These are phyloP conservation scores for Vipera ursinii DNA, from an alignment of 2,797 vertebrate genomes.

Conservation along the genomic window DNA sequence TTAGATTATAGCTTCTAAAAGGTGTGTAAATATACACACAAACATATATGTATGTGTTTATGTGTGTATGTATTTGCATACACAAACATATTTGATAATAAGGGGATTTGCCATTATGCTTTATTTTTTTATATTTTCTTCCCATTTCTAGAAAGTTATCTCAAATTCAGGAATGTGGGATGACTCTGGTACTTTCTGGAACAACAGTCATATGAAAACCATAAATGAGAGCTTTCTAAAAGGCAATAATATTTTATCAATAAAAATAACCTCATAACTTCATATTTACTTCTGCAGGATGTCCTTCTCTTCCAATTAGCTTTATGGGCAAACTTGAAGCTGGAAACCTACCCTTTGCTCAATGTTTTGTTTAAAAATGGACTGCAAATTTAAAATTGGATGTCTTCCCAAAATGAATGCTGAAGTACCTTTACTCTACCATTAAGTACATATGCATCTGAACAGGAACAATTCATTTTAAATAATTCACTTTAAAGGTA, in stretches of 20 bases:
- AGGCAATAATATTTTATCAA: not conserved
- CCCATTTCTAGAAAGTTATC: not conserved
- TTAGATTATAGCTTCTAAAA: not conserved
- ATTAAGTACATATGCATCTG: not conserved
- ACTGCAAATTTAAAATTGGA: not conserved
- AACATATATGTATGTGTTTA: not conserved
- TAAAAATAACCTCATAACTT: not conserved
- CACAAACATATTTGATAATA: not conserved
- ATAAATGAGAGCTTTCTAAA: not conserved
- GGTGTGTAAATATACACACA: not conserved
- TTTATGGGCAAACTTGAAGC: not conserved
- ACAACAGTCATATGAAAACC: not conserved
- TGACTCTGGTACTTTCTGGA: not conserved
- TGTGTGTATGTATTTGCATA: not conserved
- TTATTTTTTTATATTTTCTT: not conserved
- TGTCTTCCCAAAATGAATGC: not conserved
- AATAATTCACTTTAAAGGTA: not conserved
- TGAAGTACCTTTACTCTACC: not conserved
- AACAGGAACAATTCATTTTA: not conserved
- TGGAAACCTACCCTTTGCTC: not conserved
- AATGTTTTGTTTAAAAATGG: not conserved
- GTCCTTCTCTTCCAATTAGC: not conserved
- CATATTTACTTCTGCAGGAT: not conserved
- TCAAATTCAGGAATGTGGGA: not conserved
- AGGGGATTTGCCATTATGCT: not conserved